A percentile compares a stretch with the other conserved stretches of the same genome.
Conservation (phyloP, 2,113 vertebrate species). For the Dasypus novemcinctus region DNA sequence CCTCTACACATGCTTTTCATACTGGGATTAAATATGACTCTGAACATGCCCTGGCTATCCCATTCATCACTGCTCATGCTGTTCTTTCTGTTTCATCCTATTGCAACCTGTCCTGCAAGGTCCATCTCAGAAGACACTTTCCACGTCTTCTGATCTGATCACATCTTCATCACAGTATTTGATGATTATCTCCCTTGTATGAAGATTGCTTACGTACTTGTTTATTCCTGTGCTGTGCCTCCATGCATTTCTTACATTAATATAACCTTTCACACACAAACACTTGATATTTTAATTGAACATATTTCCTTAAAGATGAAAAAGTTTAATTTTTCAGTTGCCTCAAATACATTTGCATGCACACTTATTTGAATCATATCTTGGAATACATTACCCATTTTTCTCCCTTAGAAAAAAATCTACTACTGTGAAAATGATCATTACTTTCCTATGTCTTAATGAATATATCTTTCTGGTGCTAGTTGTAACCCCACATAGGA, state of each 20-base stretch:
- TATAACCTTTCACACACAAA: not conserved
- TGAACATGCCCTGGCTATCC: not conserved
- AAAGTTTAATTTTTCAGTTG: not conserved
- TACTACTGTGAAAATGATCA: constrained; percentile 42
- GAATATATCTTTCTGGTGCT: constrained; percentile 7
- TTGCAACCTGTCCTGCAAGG: not conserved
- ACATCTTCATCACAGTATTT: not conserved
- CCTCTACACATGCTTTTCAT: fast-evolving
- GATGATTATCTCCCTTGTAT: not conserved
- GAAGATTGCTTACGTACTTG: not conserved
- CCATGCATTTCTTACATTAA: not conserved
- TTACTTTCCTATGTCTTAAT: constrained; percentile 45
- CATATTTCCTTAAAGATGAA: constrained; percentile 15
- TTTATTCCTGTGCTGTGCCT: not conserved
- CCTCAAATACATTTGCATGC: not conserved
- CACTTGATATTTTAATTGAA: constrained; percentile 11
- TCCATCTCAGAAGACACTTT: not conserved
- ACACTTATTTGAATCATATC: constrained; percentile 40
- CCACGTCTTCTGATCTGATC: not conserved
- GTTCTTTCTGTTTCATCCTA: not conserved
- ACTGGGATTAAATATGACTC: not conserved
- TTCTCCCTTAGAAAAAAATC: constrained; percentile 14
- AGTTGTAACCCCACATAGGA: not conserved
- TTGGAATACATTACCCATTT: constrained; percentile 27
- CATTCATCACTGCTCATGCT: fast-evolving